Base-by-base conservation (phyloP, 2,888 invertebrate species). In the Pediacus dermestoides region DNA sequence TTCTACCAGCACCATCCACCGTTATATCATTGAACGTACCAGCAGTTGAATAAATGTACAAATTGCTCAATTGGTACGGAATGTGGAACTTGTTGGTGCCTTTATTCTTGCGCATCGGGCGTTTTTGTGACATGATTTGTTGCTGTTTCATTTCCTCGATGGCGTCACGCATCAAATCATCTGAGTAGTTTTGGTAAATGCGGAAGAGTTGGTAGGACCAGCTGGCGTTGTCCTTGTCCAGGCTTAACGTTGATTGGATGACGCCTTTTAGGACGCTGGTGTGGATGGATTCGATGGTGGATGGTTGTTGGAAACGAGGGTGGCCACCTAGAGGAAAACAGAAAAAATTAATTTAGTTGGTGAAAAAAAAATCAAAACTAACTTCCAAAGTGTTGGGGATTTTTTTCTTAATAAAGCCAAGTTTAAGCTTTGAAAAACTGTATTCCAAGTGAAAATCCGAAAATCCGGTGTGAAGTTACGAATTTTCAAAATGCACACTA, bases 101-200 rank as follows among this genome's bases (percentile, higher is more conserved):
- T 9, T 36, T 34, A 27, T 13, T 42, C 30, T 12, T 35, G 7
- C 13, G 9, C 35, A 74, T 41, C 59, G n/a, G n/a, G n/a, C n/a
- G n/a, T n/a, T n/a, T n/a, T n/a, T n/a, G n/a, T 1, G 80, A 76
- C 6, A 84, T 74, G 58, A 85, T 70, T 16, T 78, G 75, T 49
- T 79, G 76, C 0, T 67, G 53, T 4, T 78, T 71, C 22, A 85
- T 74, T 52, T 78, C 75, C 2, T 67, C 64, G 54, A 85, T 75
- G 0, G 81, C 80, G 0, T 70, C 68, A 33, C 77, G 70, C 2
- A 88, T 65, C 3, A 81, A 57, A 14, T 71, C 68, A 47, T 88
- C 85, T 0, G 82, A 76, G 63, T 81, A 88, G 46, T 80, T 80
- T 50, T 82, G 81, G 56, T 85, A 85, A 9, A 86, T 75, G 55